Conservation (phyloP, 1,140 invertebrate genomes). For the Brachionus plicatilis region DNA sequence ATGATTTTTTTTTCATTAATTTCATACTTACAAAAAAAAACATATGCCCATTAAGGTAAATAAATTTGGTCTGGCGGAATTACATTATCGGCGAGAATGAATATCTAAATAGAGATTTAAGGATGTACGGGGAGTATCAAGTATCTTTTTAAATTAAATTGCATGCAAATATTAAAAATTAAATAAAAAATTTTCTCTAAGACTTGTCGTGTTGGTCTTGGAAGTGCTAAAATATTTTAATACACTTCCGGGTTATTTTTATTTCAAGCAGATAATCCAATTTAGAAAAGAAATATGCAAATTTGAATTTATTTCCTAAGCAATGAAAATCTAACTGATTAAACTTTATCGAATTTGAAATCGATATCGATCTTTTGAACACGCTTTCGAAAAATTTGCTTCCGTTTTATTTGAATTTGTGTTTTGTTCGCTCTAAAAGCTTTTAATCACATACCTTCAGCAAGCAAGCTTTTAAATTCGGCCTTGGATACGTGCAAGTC, state of each 20-base stretch:
- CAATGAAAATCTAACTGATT: not conserved
- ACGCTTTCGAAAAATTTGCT: not conserved
- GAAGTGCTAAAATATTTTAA: conserved; percentile 8
- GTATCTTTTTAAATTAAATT: not conserved
- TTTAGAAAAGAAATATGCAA: not conserved
- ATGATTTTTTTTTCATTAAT: not conserved
- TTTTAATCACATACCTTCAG: conserved; percentile 1
- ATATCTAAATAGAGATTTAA: not conserved
- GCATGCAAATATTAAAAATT: not conserved
- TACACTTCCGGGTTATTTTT: not conserved
- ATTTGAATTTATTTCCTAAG: not conserved
- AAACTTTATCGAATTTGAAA: not conserved
- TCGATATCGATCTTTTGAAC: not conserved
- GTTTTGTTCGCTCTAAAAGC: not conserved
- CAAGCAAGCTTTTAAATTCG: not conserved
- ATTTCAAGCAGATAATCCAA: conserved; percentile 37
- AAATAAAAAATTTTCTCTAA: not conserved
- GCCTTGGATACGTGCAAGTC: conserved; percentile 6
- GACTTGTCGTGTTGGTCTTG: not conserved
- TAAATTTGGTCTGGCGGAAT: not conserved
- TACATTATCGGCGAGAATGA: not conserved
- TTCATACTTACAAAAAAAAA: not conserved
- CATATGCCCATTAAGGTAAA: not conserved
- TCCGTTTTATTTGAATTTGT: not conserved
- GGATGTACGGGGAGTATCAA: not conserved